phyloP scores from a whole-genome alignment of 2,888 invertebrate genomes.

The Dynastes maya region DNA sequence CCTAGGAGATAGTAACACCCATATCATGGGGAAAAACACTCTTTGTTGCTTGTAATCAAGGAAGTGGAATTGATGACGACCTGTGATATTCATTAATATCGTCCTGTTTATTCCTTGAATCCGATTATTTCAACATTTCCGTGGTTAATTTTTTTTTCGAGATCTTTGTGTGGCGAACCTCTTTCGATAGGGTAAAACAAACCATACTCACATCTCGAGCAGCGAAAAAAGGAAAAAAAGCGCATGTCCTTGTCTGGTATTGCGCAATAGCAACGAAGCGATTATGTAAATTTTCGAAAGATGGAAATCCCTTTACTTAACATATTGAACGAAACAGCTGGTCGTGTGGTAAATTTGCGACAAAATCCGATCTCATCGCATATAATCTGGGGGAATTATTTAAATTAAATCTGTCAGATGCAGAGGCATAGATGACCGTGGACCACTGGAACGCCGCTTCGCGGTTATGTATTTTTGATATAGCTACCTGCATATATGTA shows the following conservation, averaged over 20 bases:
- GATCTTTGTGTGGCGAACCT: background rate
- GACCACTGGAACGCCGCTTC: background rate
- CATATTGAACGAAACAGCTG: constrained; percentile 44
- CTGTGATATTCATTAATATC: too few relatives aligned
- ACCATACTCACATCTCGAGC: background rate
- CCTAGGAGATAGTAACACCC: too few relatives aligned
- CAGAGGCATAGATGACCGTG: constrained; percentile 32
- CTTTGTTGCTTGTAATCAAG: too few relatives aligned
- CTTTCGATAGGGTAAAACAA: background rate
- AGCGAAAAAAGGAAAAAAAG: background rate
- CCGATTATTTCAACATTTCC: too few relatives aligned
- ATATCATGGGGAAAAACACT: too few relatives aligned
- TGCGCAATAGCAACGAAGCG: constrained; percentile 20
- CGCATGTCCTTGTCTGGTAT: background rate
- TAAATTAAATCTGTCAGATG: constrained; percentile 40
- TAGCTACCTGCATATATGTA: background rate
- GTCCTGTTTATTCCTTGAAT: too few relatives aligned
- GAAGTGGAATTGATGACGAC: too few relatives aligned
- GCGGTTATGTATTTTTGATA: background rate
- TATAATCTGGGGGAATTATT: constrained; percentile 36
- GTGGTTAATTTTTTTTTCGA: background rate
- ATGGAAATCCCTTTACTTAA: constrained; percentile 35
- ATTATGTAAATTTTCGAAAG: constrained; percentile 31
- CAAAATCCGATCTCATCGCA: constrained; percentile 29
- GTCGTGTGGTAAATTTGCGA: constrained; percentile 43